A percentile compares a stretch with the other conserved stretches of the same genome.
These are phyloP conservation scores for Zaprionus ghesquierei DNA, from an alignment of 1,140 invertebrate species.

Conservation along the genomic window DNA sequence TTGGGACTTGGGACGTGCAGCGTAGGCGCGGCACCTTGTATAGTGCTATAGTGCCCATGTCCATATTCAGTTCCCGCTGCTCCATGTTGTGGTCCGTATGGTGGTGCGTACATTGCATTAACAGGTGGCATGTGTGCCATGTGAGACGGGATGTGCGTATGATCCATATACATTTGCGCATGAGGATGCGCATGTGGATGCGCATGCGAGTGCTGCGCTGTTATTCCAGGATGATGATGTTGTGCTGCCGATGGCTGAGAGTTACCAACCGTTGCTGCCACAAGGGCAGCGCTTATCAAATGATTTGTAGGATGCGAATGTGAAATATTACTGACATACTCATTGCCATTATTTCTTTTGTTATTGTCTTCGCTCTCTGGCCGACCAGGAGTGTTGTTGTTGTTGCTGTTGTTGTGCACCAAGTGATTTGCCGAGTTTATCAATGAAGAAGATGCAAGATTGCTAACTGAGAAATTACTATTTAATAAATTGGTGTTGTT, in stretches of 20 bases:
- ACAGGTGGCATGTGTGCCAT: constrained; percentile 57
- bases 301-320: constrained; percentile 62
- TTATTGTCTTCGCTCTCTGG: constrained; percentile 15
- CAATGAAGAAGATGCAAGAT: constrained; percentile 49
- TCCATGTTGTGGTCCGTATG: constrained; percentile 29
- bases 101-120: constrained; percentile 60
- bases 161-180: constrained; percentile 77
- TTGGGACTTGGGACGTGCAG: constrained; percentile 78
- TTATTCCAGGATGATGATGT: constrained; percentile 30
- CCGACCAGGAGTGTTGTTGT: constrained; percentile 5
- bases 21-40: constrained; percentile 53
- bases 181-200: constrained; percentile 51
- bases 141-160: constrained; percentile 48
- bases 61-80: constrained; percentile 51
- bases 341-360: constrained; percentile 30
- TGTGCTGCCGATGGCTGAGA: constrained; percentile 27
- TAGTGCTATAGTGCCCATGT: constrained; percentile 30
- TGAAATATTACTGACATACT: constrained; percentile 44
- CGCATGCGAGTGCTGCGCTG: constrained; percentile 42
- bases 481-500: constrained; percentile 41
- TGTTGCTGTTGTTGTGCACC: constrained; percentile 22
- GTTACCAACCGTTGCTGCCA: constrained; percentile 40
- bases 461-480: constrained; percentile 71
- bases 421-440: constrained; percentile 33
- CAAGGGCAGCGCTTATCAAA: constrained; percentile 54